Evolutionary conservation across 1,140 invertebrate genomes (phyloP), one percentile per base, ranked within the genome.

Genomic region (Calosoma granatense): DNA sequence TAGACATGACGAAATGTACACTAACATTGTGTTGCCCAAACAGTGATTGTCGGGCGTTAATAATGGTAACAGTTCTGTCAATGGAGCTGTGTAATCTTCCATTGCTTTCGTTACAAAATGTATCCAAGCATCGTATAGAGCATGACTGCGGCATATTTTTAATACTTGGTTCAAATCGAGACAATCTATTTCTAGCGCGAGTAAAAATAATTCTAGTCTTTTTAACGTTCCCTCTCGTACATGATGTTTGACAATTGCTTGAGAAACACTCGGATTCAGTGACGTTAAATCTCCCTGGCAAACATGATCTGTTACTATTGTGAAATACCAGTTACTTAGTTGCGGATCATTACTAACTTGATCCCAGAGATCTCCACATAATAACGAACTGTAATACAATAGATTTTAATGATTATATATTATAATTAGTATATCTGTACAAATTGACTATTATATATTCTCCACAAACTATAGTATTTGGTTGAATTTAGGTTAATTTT

Each of bases 1-100:
- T 61, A 99, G 76, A 69, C 94, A 97, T 66, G 94, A 95, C 55
- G 92, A 94, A 39, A 88, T 80, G 68, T 96, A 97, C 11, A 98
- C 87, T 54, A 99, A 72, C 55, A 98, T 74, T 63, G 93, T 92
- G 65, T 95, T 95, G 15, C 95, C 96, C 19, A 92, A 71, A 64
- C 74, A 75, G 43, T 76, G 74, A 63, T 73, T 76, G 57, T 75
- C 76, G 36, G 67, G 72, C 2, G 74, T 62, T 43, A 69, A 70
- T 53, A 81, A 71, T 0, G 79, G 78, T 53, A 88, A 72, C 15
- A 89, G 72, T 65, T 94, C 90, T 60, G 90, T 86, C 56, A 95
- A 77, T 0, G 93, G 90, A 4, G 84, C 83, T 0, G 87, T 82
- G 65, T 88, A 96, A 70, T 97, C 93, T 22, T 76, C 72, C 63